Percentiles rank a stretch among this genome's conserved stretches.
These are phyloP conservation scores for Goniozus legneri DNA, from an alignment of 1,140 invertebrate genomes.

Conservation along the genomic window DNA sequence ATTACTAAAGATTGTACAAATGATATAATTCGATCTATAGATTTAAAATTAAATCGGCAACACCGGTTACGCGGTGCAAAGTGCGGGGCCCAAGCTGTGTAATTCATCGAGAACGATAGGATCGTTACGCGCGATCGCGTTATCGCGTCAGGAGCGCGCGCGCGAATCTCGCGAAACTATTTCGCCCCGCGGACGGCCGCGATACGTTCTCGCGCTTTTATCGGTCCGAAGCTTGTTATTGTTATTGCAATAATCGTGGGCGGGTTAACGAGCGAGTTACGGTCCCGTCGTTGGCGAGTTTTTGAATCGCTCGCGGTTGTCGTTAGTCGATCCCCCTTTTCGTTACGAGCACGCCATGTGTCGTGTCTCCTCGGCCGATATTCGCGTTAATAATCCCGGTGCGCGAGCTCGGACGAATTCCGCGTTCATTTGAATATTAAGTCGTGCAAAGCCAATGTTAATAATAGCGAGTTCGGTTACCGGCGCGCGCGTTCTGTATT, in stretches of 20 bases:
- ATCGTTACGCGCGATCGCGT: too few relatives aligned
- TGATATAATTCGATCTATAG: too few relatives aligned
- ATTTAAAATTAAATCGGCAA: too few relatives aligned
- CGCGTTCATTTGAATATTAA: conserved; percentile 32
- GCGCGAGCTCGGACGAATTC: conserved; percentile 16
- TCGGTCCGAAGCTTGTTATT: not conserved
- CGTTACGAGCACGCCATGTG: conserved; percentile 10
- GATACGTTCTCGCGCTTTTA: not conserved
- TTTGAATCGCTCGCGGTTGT: not conserved
- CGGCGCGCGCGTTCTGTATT: conserved; percentile 12
- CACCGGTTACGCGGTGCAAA: too few relatives aligned
- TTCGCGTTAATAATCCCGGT: conserved; percentile 20
- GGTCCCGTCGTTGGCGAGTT: not conserved
- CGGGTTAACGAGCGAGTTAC: not conserved
- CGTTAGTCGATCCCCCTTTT: not conserved
- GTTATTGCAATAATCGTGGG: not conserved
- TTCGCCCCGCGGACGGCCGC: not conserved
- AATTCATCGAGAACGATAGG: too few relatives aligned
- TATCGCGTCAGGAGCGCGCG: too few relatives aligned
- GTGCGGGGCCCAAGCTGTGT: too few relatives aligned
- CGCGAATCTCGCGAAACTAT: not conserved
- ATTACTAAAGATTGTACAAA: too few relatives aligned
- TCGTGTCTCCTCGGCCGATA: conserved; percentile 12
- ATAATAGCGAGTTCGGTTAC: conserved; percentile 23
- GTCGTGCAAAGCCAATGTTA: conserved; percentile 28